Evolutionary conservation across 2,797 vertebrate species (phyloP).

Genomic region (Eospalax fontanierii): DNA sequence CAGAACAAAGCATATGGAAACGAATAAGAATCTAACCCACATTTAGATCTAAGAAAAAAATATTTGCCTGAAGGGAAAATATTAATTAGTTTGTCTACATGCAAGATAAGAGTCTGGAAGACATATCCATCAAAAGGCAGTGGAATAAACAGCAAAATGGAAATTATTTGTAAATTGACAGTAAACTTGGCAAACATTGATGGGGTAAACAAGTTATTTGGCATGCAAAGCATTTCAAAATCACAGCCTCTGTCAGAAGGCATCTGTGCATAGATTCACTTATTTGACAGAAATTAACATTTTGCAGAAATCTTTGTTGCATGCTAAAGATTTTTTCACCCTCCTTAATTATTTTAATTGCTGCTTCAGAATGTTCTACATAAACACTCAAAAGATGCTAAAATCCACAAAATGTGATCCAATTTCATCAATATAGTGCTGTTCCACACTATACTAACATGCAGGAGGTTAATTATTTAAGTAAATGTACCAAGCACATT

Average conservation of each 20-base stretch:
- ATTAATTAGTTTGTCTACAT: conserved; percentile 99
- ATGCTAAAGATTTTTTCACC: conserved; percentile 93
- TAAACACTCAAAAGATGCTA: conserved; percentile 90
- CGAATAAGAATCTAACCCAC: conserved; percentile 95
- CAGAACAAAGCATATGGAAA: conserved; percentile 97
- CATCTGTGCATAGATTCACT: conserved; percentile 95
- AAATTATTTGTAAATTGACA: conserved; percentile 97
- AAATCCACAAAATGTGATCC: conserved; percentile 88
- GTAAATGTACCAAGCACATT: conserved; percentile 63
- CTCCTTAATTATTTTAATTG: conserved; percentile 96
- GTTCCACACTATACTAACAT: conserved; percentile 77
- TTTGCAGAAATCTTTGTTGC: conserved; percentile 94
- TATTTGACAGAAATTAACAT: conserved; percentile 96
- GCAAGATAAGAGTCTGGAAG: conserved; percentile 96
- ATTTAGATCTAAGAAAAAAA: conserved; percentile 98
- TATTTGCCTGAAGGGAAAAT: conserved; percentile 97
- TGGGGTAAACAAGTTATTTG: conserved; percentile 93
- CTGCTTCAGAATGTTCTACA: conserved; percentile 89
- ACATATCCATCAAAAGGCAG: conserved; percentile 96
- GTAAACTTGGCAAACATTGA: conserved; percentile 95
- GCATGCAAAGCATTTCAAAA: conserved; percentile 91
- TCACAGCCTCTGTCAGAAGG: conserved; percentile 92
- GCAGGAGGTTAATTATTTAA: conserved; percentile 65
- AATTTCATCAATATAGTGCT: conserved; percentile 78
- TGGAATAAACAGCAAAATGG: conserved; percentile 95